These are phyloP conservation scores for Pantherophis vulpinus DNA, from an alignment of 2,797 vertebrate species.

Conservation along the genomic window DNA sequence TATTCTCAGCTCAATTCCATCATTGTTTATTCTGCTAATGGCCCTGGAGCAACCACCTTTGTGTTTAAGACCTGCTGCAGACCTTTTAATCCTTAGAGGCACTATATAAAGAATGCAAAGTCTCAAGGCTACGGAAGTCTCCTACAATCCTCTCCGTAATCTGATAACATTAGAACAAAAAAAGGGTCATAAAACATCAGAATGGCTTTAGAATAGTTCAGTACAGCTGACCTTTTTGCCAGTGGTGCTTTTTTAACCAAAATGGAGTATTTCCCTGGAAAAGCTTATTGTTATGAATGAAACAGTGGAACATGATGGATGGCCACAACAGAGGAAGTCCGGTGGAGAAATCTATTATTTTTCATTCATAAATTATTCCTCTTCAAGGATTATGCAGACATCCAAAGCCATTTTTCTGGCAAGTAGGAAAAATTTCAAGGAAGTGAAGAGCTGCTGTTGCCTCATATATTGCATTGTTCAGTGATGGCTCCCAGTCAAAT, in stretches of 20 bases:
- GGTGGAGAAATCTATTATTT: background rate
- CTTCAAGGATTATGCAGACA: background rate
- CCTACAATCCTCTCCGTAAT: background rate
- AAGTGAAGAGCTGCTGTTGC: background rate
- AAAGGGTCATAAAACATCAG: constrained; percentile 22
- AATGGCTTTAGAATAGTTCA: constrained; percentile 13
- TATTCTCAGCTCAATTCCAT: background rate
- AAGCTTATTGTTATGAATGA: background rate
- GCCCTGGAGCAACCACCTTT: background rate
- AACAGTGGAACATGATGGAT: background rate
- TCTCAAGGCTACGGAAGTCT: background rate
- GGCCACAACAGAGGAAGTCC: background rate
- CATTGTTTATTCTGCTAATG: background rate
- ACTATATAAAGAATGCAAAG: background rate
- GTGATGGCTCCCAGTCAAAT: background rate
- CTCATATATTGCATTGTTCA: background rate
- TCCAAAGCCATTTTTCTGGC: background rate
- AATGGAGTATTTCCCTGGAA: background rate
- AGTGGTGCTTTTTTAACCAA: background rate
- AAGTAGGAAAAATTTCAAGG: background rate
- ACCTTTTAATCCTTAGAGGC: background rate
- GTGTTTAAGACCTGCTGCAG: background rate
- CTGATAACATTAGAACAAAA: constrained; percentile 5
- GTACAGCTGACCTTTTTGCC: background rate
- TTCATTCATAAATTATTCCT: background rate